Evolutionary conservation across 1,140 invertebrate genomes (phyloP), one percentile per base, ranked within the genome.

Genomic region (Phenacoccus solenopsis): DNA sequence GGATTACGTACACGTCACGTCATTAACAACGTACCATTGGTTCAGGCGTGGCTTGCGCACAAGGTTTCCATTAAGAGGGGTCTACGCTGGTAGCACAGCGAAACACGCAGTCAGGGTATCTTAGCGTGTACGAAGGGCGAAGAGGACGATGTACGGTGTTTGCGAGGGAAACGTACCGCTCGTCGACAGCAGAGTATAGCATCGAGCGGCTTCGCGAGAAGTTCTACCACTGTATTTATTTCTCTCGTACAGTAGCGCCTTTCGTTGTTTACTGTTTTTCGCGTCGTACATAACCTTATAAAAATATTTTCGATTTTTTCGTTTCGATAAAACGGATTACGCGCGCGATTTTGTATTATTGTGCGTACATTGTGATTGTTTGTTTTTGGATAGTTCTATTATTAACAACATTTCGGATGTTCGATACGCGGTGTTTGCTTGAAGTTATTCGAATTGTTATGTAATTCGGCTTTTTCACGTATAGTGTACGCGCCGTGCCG

Each of bases 11-110:
- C 5, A 64, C 59, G 59, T 64, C 59, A 64, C 59, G 59, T 64
- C 59, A 64, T 64, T 64, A 64, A 64, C 59, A 64, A 24, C 59
- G 59, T 64, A 64, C 25, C 59, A 64, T 64, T 64, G 59, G 59
- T 64, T 64, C 59, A 64, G 59, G 59, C 59, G 59, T 64, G 59
- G 59, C 59, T 27, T 64, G 59, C 59, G 59, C 59, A 64, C 59
- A 64, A 64, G 38, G 38, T 49, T 49, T 49, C 38, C 13, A 49
- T 49, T 49, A n/a, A 49, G 38, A 49, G 38, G 38, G 38, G 38
- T 9, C 38, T 49, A 9, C 5, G 38, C 38, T 16, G 38, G 20
- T 2, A 49, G 38, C 38, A 13, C 38, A n/a, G 12, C 12, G 38
- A 4, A 16, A n/a, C 12, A n/a, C 38, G 16, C 13, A 49, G 38